Evolutionary conservation across 2,888 invertebrate genomes (phyloP), one percentile per base, ranked within the genome.

Genomic region (Bugula neritina): DNA sequence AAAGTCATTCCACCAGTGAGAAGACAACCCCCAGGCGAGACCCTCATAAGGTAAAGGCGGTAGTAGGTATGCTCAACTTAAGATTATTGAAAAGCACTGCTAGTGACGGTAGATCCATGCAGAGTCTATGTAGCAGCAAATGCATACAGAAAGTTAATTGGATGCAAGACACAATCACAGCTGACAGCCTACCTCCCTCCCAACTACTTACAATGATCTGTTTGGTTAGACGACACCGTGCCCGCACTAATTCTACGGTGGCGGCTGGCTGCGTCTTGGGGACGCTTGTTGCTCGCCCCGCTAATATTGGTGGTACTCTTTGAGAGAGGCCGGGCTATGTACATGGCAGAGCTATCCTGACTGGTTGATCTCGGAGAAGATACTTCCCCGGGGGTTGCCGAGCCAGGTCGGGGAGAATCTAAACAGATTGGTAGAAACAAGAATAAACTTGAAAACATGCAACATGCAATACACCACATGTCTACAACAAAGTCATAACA

Each of bases 391-490:
- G 63, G 63, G 10, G 63, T 63, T 63, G 63, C 27, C 2, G 63
- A 63, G 31, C 63, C 63, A 31, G 63, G 63, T 31, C 63, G 2
- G n/a, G 63, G 63, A 31, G 63, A 63, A 63, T 63, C 63, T 63
- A 63, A 63, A 63, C 63, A 63, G 13, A 27, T 25, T 13, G 29
- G 31, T 13, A 34, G 21, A 29, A 63, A 31, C 27, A 21, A 63
- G 10, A 29, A 21, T 31, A 25, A 13, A 10, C 5, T 31, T 25
- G 27, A 31, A 34, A 63, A 63, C 63, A 13, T 63, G 63, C 29
- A 63, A 31, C 63, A 63, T 63, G 63, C 63, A 29, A 43, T 43
- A 17, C 43, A 43, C n/a, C n/a, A n/a, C n/a, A n/a, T n/a, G n/a
- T 10, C 17, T 17, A 43, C 43, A 43, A 43, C 43, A 43, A 43